A percentile compares a stretch with the other conserved stretches of the same genome.
Evolutionary conservation across 2,113 vertebrate species (phyloP).

Genomic region (Astur gentilis): DNA sequence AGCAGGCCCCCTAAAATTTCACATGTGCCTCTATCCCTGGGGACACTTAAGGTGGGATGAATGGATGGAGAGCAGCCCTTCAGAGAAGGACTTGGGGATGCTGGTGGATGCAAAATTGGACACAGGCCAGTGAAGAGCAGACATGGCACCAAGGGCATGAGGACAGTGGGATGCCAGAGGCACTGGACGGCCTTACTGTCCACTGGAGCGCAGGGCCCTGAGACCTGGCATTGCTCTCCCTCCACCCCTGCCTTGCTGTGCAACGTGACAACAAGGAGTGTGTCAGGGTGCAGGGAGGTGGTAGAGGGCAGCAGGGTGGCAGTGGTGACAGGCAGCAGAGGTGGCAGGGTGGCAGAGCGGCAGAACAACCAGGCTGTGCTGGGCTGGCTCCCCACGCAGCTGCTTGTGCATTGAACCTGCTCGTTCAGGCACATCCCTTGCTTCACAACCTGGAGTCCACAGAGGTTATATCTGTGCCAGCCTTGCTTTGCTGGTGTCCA

Average conservation of each 20-base stretch:
- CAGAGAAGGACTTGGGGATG: neutral
- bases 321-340: too few relatives aligned
- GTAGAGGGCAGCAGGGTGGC: neutral
- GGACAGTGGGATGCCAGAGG: neutral
- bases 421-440: neutral
- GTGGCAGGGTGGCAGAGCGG: neutral
- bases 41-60: neutral
- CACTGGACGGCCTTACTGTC: neutral
- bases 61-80: neutral
- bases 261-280: neutral
- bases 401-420: neutral
- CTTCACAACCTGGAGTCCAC: neutral
- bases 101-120: neutral
- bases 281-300: neutral
- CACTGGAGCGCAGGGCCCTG: rapidly evolving
- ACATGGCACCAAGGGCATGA: neutral
- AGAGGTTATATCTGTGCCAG: neutral
- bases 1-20: neutral
- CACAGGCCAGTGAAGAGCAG: neutral
- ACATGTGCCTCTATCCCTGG: rapidly evolving
- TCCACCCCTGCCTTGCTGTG: neutral
- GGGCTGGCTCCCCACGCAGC: neutral
- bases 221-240: neutral
- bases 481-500: neutral
- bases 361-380: neutral